phyloP scores from a whole-genome alignment of 1,140 invertebrate species.

The Diprion similis region DNA sequence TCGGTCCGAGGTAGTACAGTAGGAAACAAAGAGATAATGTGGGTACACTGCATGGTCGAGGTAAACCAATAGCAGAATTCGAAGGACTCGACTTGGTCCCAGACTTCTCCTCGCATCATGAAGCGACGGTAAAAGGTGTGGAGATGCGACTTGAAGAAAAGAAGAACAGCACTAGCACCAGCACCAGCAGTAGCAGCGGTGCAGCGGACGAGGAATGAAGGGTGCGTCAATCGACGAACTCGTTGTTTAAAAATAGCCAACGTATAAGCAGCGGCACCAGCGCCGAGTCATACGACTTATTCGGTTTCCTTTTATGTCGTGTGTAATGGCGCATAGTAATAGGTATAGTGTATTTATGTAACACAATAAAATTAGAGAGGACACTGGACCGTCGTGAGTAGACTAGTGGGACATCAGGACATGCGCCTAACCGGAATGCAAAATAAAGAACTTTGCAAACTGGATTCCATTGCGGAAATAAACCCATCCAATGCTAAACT shows the following conservation, averaged over 20 bases:
- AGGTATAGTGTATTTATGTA: background rate
- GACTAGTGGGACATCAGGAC: slow-evolving; percentile 1
- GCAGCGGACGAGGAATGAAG: background rate
- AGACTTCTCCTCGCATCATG: too few species aligned
- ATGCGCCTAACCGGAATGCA: background rate
- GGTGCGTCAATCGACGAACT: background rate
- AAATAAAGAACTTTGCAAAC: background rate
- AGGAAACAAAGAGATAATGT: too few species aligned
- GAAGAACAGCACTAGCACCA: too few species aligned
- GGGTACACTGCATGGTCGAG: too few species aligned
- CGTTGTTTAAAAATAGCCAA: too few species aligned
- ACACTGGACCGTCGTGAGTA: slow-evolving; percentile 1
- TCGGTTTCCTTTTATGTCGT: slow-evolving; percentile 3
- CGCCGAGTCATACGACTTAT: background rate
- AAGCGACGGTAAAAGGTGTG: too few species aligned
- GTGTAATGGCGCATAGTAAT: background rate
- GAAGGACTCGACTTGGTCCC: too few species aligned
- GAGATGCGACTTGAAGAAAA: too few species aligned
- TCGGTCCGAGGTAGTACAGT: too few species aligned
- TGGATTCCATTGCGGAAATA: background rate
- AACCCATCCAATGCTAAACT: background rate
- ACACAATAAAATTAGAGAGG: slow-evolving; percentile 1
- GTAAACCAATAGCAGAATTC: too few species aligned
- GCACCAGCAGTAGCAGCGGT: too few species aligned
- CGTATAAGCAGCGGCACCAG: too few species aligned